Base-by-base conservation (phyloP, 2,888 invertebrate species). In the Ectemnius lituratus region DNA sequence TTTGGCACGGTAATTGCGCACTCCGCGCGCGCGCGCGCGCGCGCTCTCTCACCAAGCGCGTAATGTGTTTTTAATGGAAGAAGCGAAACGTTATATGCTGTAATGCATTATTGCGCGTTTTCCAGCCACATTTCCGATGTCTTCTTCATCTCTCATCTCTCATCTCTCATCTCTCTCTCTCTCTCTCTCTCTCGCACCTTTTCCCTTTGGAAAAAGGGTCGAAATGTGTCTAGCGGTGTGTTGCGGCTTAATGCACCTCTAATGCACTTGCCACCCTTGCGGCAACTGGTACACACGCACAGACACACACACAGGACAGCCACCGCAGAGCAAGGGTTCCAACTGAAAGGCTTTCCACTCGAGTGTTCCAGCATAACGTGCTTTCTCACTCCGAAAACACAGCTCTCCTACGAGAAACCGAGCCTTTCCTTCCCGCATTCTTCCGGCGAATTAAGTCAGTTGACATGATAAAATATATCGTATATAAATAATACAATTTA, bases 21-120 rank as follows among this genome's bases (percentile, higher is more conserved):
- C 52, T 52, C 14, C n/a, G 23, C 23, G 2, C 23, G 2, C 23
- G 2, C 14, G 2, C 13, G n/a, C 4, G 2, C 37, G 1, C 37
- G 2, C 37, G 0, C 37, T 37, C 37, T 37, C 11, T 37, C 37
- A 13, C 52, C 52, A 2, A 13, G 52, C 37, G 37, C n/a, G 52
- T 52, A 52, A 52, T 52, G 52, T 16, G 16, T 16, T 16, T 52
- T 52, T 52, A 52, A 52, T 52, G 52, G 14, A 52, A 52, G 52
- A 14, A 52, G 37, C 5, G 8, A 14, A 52, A 13, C n/a, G 37
- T 6, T 37, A 0, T 16, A 14, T 52, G 16, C 14, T 14, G 52
- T 52, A 52, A 52, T 16, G n/a, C 52, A 52, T 52, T 52, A 52
- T 16, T 52, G 52, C 52, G 16, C 52, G 5, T 52, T 16, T 52